Conservation (phyloP, 64 coral and sea anemone species). For the Catalaphyllia jardinei region DNA sequence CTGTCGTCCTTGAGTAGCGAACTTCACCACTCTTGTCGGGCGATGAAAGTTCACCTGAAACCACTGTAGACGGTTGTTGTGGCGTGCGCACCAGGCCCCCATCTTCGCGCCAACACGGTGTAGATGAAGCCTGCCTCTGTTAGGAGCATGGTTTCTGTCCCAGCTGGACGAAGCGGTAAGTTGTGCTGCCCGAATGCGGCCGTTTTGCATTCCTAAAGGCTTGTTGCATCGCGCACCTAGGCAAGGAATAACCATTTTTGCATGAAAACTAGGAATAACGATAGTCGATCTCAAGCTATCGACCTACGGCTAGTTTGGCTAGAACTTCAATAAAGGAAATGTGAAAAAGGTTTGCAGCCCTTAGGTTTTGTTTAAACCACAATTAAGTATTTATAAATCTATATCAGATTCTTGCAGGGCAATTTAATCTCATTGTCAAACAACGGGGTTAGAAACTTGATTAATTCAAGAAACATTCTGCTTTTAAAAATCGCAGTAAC, state of each 20-base stretch:
- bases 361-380: too few species aligned
- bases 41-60: conserved; percentile 46
- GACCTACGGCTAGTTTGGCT: too few species aligned
- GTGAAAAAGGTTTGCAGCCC: too few species aligned
- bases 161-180: conserved; percentile 64
- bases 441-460: too few species aligned
- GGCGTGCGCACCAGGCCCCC: conserved; percentile 69
- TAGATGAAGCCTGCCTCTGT: conserved; percentile 35
- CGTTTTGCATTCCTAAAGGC: conserved; percentile 82
- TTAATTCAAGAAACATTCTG: too few species aligned
- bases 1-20: conserved; percentile 60
- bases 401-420: too few species aligned
- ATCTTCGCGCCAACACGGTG: neutral
- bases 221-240: conserved; percentile 74
- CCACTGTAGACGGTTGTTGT: conserved; percentile 60
- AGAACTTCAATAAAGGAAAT: too few species aligned
- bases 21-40: conserved; percentile 38
- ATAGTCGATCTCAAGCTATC: too few species aligned
- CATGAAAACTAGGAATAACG: neutral
- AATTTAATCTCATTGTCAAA: too few species aligned
- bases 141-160: conserved; percentile 54
- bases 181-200: conserved; percentile 37
- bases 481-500: too few species aligned
- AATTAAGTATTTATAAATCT: too few species aligned
- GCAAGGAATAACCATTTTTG: neutral